phyloP scores from a whole-genome alignment of 2,797 vertebrate genomes.

The Phoxinus dragarum region DNA sequence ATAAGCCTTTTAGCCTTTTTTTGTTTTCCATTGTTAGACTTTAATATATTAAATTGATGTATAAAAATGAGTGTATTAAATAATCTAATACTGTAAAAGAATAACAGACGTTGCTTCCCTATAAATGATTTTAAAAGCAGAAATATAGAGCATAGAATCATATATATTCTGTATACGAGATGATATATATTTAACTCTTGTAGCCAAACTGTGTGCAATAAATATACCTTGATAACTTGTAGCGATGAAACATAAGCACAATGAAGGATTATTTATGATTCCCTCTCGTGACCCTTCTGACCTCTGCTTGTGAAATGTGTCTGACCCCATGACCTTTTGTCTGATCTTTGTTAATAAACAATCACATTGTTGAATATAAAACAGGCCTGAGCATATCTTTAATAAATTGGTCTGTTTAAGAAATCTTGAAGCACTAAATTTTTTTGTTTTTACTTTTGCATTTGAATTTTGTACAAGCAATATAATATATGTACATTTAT shows the following conservation, averaged over 20 bases:
- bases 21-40: constrained; percentile 1
- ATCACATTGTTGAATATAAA: constrained; percentile 61
- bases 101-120: constrained; percentile 16
- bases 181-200: constrained; percentile 59
- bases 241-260: constrained; percentile 38
- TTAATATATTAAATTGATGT: constrained; percentile 8
- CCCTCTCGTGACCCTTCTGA: constrained; percentile 25
- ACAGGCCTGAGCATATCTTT: constrained; percentile 61
- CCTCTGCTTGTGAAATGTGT: constrained; percentile 31
- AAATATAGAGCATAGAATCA: constrained; percentile 23
- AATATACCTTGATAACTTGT: constrained; percentile 50
- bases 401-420: constrained; percentile 1
- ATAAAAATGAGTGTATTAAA: constrained; percentile 17
- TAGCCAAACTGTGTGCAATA: constrained; percentile 52
- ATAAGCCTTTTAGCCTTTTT: constrained; percentile 10
- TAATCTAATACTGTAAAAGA: constrained; percentile 1
- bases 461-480: constrained; percentile 72
- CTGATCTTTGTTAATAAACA: constrained; percentile 67
- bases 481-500: constrained; percentile 71
- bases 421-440: background rate
- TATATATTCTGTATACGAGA: constrained; percentile 60
- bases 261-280: constrained; percentile 16
- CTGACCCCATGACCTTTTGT: constrained; percentile 14
- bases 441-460: constrained; percentile 56
- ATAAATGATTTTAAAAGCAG: constrained; percentile 25